Base-by-base conservation (phyloP, 2,113 vertebrate genomes). In the Gavia stellata region DNA sequence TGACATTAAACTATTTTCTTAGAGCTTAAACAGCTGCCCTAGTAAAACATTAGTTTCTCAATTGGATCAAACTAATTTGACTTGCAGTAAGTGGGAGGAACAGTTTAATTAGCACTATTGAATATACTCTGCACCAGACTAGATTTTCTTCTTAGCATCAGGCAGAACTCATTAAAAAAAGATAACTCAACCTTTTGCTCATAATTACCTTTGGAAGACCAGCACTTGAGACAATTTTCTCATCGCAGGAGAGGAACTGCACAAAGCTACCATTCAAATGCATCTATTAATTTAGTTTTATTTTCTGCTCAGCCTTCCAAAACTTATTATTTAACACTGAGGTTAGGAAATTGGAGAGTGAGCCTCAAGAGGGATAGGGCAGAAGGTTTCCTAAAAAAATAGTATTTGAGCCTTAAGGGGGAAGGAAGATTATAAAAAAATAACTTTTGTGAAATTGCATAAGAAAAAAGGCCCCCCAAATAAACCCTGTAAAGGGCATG, bases 81-180 rank as follows among this genome's bases (percentile, higher is more conserved):
- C 86, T 95, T 94, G 75, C 62, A 91, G 29, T 85, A 95, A 92
- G 40, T 50, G 59, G 59, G 56, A 94, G 74, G 66, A 94, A 93
- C 20, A 25, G 29, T 88, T 92, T 91, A 96, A 94, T 95, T 88
- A 92, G 86, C 86, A 59, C 38, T 80, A 79, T 84, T 82, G 71
- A 94, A 94, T 84, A 96, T 56, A 94, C 49, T 63, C 29, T 11
- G 6, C 38, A 63, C 62, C 70, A 77, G 70, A 58, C 52, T 82
- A 82, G 72, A 81, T 92, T 95, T 95, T 92, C 49, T 91, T 61
- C 62, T 77, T 38, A 7, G 73, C 58, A 79, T 68, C 38, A 74
- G 62, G 79, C 56, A 97, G 91, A 93, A 96, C 85, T 97, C 91
- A 96, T 97, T 97, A 95, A 96, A 96, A 81, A 95, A 49, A 81